Conservation (phyloP, 2,888 invertebrate genomes). For the Spodoptera exigua region DNA sequence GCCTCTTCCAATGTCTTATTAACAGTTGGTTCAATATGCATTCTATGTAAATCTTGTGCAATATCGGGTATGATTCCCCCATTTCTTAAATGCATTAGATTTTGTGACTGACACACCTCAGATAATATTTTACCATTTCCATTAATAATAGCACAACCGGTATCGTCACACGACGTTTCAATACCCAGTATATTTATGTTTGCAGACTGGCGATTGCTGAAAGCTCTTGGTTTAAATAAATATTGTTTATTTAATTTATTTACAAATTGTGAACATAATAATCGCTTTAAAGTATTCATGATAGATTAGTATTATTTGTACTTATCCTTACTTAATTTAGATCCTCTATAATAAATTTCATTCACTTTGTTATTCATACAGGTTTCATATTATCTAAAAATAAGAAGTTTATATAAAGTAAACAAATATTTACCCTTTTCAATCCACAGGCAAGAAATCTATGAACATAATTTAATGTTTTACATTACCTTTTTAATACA, state of each 20-base stretch:
- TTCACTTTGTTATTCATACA: conserved; percentile 19
- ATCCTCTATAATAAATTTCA: background rate
- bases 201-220: conserved; percentile 11
- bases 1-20: conserved; percentile 91
- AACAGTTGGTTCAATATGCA: conserved; percentile 93
- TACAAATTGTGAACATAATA: conserved; percentile 22
- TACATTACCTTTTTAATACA: too few species aligned
- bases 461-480: too few species aligned
- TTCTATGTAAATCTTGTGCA: conserved; percentile 94
- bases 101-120: conserved; percentile 95
- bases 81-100: conserved; percentile 91
- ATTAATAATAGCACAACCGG: conserved; percentile 97
- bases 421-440: too few species aligned
- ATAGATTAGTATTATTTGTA: conserved; percentile 5
- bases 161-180: conserved; percentile 99
- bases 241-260: conserved; percentile 26
- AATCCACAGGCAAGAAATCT: too few species aligned
- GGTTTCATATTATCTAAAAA: conserved; percentile 19
- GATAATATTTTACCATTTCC: conserved; percentile 92
- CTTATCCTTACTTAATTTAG: background rate
- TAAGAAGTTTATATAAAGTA: too few species aligned
- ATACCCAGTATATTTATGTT: conserved; percentile 93
- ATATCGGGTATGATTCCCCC: conserved; percentile 98
- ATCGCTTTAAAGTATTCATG: conserved; percentile 33
- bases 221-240: conserved; percentile 23